These are phyloP conservation scores for Ophion ventricosus DNA, from an alignment of 2,888 invertebrate species.

Conservation along the genomic window DNA sequence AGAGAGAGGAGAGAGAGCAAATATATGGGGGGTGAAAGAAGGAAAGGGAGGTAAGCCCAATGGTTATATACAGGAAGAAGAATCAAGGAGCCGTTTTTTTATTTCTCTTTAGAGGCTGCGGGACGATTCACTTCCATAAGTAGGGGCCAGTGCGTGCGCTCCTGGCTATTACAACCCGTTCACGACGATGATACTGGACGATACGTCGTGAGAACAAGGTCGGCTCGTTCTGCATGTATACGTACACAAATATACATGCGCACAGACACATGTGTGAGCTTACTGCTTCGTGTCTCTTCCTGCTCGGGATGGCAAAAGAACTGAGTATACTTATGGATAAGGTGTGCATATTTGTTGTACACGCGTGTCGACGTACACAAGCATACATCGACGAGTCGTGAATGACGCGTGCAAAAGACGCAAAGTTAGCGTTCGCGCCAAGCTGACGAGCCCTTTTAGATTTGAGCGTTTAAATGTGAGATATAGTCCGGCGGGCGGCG, in stretches of 20 bases:
- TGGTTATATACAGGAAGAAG: constrained; percentile 42
- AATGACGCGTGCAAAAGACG: constrained; percentile 1
- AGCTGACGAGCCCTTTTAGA: constrained; percentile 20
- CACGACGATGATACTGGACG: constrained; percentile 59
- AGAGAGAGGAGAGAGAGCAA: not conserved
- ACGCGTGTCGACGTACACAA: not conserved
- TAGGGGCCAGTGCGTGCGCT: constrained; percentile 58
- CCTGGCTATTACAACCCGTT: constrained; percentile 58
- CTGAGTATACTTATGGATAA: not conserved
- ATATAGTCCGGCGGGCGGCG: constrained; percentile 59
- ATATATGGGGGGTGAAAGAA: not conserved
- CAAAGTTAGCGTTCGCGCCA: not conserved
- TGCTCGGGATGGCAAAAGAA: constrained; percentile 56
- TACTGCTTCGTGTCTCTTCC: constrained; percentile 60
- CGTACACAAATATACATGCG: not conserved
- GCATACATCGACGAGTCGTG: not conserved
- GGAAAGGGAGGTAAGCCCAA: not conserved
- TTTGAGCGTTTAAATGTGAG: not conserved
- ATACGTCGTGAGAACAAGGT: constrained; percentile 68
- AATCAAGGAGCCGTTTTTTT: constrained; percentile 28
- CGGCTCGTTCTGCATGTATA: constrained; percentile 51
- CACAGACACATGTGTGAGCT: not conserved
- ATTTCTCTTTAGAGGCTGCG: constrained; percentile 44
- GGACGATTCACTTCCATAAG: constrained; percentile 60
- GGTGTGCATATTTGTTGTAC: not conserved